Conservation (phyloP, 1,140 invertebrate species). For the Argopecten irradians region DNA sequence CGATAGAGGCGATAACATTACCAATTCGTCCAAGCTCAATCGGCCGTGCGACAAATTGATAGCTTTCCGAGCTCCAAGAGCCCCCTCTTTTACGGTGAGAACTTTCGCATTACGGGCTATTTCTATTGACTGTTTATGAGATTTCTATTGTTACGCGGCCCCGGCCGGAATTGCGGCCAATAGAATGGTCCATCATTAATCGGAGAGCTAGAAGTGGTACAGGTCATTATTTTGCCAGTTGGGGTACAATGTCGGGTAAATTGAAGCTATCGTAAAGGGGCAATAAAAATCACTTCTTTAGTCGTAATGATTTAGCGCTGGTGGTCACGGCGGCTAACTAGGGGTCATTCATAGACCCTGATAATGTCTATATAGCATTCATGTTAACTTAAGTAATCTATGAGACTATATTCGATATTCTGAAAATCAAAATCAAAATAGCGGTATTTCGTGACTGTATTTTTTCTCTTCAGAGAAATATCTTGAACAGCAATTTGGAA, state of each 20-base stretch:
- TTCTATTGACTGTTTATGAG: not conserved
- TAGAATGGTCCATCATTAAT: conserved; percentile 16
- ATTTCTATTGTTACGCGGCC: not conserved
- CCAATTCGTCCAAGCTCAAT: conserved; percentile 8
- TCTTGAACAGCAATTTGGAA: too few species aligned
- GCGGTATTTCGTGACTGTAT: too few species aligned
- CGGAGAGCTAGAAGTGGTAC: not conserved
- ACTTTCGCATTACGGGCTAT: not conserved
- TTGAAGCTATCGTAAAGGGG: not conserved
- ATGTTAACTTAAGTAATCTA: too few species aligned
- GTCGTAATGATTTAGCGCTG: conserved; percentile 9
- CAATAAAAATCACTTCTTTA: conserved; percentile 18
- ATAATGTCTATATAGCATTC: not conserved
- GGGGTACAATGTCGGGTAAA: conserved; percentile 20
- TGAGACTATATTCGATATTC: too few species aligned
- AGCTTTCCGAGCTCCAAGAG: not conserved
- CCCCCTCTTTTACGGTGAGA: not conserved
- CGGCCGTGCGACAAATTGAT: conserved; percentile 20
- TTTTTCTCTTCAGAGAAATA: too few species aligned
- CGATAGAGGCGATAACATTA: not conserved
- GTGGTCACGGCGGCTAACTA: not conserved
- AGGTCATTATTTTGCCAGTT: conserved; percentile 2
- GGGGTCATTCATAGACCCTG: not conserved
- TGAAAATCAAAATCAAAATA: too few species aligned
- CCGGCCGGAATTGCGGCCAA: conserved; percentile 1